Conservation (phyloP, 1,140 invertebrate species). For the Parasteatoda tepidariorum region DNA sequence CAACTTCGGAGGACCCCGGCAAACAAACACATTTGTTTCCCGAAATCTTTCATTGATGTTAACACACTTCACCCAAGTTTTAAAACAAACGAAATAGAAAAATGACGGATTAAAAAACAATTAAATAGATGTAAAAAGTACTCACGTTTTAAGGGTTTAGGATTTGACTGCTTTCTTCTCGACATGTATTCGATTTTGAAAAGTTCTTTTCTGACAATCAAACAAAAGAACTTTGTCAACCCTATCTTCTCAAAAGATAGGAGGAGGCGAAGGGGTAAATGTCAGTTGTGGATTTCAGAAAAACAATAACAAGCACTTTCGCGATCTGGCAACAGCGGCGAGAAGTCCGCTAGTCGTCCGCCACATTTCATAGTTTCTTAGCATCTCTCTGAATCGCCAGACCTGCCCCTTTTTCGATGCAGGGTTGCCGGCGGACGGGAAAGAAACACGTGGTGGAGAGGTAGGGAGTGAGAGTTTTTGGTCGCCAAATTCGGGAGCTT, state of each 20-base stretch:
- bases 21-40: not conserved
- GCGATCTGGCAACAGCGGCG: not conserved
- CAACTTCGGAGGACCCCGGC: not conserved
- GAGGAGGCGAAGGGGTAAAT: not conserved
- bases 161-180: conserved; percentile 51
- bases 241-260: not conserved
- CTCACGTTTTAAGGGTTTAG: conserved; percentile 52
- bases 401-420: conserved; percentile 38
- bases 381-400: conserved; percentile 3
- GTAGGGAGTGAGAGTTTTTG: not conserved
- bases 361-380: conserved; percentile 29
- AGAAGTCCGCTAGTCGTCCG: not conserved
- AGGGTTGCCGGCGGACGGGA: conserved; percentile 10
- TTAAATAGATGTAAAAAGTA: not conserved
- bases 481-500: conserved; percentile 5
- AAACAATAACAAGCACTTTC: not conserved
- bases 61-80: not conserved
- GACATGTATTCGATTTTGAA: conserved; percentile 25
- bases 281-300: not conserved
- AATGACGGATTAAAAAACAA: not conserved
- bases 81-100: not conserved
- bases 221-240: not conserved
- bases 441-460: not conserved
- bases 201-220: not conserved
- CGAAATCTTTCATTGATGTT: not conserved